Conservation (phyloP, 1,140 invertebrate genomes). For the Cherax quadricarinatus region DNA sequence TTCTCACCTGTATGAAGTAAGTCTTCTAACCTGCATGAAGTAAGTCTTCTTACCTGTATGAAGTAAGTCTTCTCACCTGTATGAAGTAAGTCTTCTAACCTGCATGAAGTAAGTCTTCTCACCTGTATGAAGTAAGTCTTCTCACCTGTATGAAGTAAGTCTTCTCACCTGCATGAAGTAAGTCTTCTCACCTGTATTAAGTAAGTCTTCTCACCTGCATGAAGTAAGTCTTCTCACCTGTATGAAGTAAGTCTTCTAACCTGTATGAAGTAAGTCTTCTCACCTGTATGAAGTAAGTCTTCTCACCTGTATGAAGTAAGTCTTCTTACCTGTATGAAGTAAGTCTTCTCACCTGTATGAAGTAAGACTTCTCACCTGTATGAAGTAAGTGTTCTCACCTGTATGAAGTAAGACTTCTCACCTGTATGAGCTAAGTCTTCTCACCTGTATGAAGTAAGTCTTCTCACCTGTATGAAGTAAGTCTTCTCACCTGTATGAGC, state of each 20-base stretch:
- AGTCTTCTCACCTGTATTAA: not conserved
- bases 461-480: not conserved
- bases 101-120: not conserved
- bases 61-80: conserved; percentile 1
- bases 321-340: not conserved
- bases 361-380: not conserved
- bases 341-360: not conserved
- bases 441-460: not conserved
- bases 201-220: too few relatives aligned
- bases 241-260: not conserved
- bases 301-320: not conserved
- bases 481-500: conserved; percentile 27
- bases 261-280: not conserved
- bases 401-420: too few relatives aligned
- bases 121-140: not conserved
- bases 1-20: not conserved
- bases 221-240: not conserved
- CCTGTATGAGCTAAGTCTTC: too few relatives aligned
- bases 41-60: not conserved
- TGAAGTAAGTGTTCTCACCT: not conserved
- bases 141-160: not conserved
- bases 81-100: not conserved
- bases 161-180: not conserved
- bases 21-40: too few relatives aligned
- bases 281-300: conserved; percentile 21